phyloP scores from a whole-genome alignment of 2,888 invertebrate species.

The Trichogramma dendrolimi region DNA sequence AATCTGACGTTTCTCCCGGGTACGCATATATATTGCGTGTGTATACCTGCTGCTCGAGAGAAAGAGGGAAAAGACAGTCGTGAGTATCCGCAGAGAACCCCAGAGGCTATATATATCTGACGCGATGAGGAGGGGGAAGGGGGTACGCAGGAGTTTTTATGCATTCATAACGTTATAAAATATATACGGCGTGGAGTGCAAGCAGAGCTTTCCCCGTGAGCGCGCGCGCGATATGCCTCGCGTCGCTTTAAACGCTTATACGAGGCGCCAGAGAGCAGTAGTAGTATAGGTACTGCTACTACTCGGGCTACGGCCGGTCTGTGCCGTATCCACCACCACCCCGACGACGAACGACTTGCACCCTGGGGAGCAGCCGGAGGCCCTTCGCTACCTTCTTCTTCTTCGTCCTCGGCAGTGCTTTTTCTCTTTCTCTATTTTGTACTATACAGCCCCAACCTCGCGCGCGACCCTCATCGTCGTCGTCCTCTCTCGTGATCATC shows the following conservation, averaged over 20 bases:
- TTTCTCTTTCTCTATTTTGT: background rate
- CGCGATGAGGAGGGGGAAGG: conserved; percentile 18
- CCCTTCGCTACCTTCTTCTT: background rate
- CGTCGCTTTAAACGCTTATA: conserved; percentile 38
- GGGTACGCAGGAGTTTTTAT: conserved; percentile 40
- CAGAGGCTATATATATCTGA: background rate
- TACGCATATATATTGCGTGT: background rate
- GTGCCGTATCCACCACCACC: background rate
- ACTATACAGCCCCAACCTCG: too few species aligned
- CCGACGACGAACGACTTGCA: too few species aligned
- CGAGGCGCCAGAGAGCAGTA: conserved; percentile 33
- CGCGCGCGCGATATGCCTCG: conserved; percentile 18
- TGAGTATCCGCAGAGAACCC: too few species aligned
- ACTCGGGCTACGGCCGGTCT: conserved; percentile 9
- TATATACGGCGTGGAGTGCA: background rate
- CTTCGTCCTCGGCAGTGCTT: background rate
- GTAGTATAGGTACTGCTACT: too few species aligned
- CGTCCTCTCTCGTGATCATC: too few species aligned
- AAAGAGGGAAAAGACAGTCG: too few species aligned
- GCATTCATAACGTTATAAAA: conserved; percentile 44
- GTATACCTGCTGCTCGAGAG: too few species aligned
- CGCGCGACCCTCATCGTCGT: too few species aligned
- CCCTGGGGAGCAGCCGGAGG: too few species aligned
- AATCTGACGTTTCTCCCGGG: conserved; percentile 21
- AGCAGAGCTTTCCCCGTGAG: conserved; percentile 10